Percentiles rank a stretch among this genome's conserved stretches.
These are phyloP conservation scores for Cryptomyrus ogoouensis DNA, from an alignment of 2,113 vertebrate genomes.

Conservation along the genomic window DNA sequence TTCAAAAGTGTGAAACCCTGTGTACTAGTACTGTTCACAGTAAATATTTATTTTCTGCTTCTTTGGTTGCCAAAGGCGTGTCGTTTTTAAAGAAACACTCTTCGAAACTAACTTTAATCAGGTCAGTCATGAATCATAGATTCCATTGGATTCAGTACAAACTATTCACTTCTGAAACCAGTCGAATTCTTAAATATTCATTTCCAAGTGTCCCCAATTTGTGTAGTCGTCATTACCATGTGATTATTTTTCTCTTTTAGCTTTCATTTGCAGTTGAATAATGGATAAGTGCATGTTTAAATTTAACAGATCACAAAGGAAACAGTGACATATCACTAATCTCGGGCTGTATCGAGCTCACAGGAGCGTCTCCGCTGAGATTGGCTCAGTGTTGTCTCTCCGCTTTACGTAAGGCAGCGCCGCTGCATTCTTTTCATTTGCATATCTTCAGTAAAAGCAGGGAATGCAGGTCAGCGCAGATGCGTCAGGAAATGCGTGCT, in stretches of 20 bases:
- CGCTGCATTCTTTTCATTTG: constrained; percentile 34
- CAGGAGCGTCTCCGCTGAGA: constrained; percentile 41
- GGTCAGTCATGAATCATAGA: constrained; percentile 59
- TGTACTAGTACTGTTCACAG: neutral
- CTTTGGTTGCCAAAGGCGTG: neutral
- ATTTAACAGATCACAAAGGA: constrained; percentile 66
- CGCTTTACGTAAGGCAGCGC: constrained; percentile 30
- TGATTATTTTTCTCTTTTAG: constrained; percentile 54
- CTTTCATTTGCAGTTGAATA: constrained; percentile 49
- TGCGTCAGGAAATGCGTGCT: neutral
- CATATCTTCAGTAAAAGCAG: constrained; percentile 37
- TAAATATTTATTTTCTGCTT: neutral
- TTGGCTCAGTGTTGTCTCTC: constrained; percentile 15
- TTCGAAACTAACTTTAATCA: constrained; percentile 53
- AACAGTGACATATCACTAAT: constrained; percentile 54
- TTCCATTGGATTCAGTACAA: constrained; percentile 52
- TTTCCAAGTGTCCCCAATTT: constrained; percentile 67
- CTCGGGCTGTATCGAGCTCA: constrained; percentile 39
- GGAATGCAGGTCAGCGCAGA: constrained; percentile 18
- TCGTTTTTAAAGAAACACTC: constrained; percentile 35
- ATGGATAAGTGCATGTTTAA: constrained; percentile 64
- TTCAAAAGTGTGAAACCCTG: neutral
- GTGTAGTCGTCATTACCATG: constrained; percentile 60
- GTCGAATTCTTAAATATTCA: constrained; percentile 59
- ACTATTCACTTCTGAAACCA: constrained; percentile 53